Conservation (phyloP, 1,140 invertebrate species). For the Arion vulgaris region DNA sequence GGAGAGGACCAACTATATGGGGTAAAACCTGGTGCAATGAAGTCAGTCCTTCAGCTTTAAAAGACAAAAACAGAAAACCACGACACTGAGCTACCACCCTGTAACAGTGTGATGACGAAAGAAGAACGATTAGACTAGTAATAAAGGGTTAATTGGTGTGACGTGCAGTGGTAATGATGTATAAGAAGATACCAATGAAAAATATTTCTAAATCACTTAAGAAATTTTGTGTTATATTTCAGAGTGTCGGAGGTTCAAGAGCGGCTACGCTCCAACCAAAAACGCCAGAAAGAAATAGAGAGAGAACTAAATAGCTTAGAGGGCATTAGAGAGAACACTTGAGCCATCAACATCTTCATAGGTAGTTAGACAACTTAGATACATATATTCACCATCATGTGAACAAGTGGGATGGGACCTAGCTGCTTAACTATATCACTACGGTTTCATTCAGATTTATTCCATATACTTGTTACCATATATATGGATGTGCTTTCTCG, state of each 20-base stretch:
- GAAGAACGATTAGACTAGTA: background rate
- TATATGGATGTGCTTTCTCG: no score
- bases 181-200: background rate
- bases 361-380: no score
- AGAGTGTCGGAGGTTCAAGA: conserved; percentile 18
- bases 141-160: background rate
- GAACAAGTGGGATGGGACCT: background rate
- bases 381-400: background rate
- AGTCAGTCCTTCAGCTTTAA: no score
- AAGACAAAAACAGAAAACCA: no score
- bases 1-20: no score
- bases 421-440: background rate
- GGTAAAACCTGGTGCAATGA: no score
- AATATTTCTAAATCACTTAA: background rate
- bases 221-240: background rate
- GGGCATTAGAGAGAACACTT: background rate
- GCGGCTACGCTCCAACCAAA: conserved; percentile 6
- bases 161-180: background rate
- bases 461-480: no score
- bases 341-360: background rate
- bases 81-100: background rate
- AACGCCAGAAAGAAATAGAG: conserved; percentile 18
- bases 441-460: no score
- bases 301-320: conserved; percentile 17
- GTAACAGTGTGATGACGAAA: background rate